Percentiles rank a stretch among this genome's conserved stretches.
Conservation (phyloP, 1,140 invertebrate genomes). For the Drosophila sechellia region DNA sequence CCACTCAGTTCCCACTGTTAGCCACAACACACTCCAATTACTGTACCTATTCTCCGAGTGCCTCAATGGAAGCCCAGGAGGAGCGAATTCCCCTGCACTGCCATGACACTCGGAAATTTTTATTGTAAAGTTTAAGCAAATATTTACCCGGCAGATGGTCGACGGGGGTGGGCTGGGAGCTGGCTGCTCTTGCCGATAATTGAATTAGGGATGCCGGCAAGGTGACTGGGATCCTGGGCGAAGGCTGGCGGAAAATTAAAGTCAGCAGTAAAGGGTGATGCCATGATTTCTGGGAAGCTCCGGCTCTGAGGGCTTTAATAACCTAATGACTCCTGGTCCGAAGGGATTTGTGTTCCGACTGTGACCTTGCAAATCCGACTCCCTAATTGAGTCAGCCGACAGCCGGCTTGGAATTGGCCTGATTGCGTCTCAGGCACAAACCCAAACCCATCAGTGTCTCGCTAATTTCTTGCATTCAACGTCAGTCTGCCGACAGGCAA, state of each 20-base stretch:
- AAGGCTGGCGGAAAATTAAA: conserved; percentile 34
- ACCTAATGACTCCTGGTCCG: conserved; percentile 47
- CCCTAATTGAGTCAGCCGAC: conserved; percentile 60
- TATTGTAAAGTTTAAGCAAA: conserved; percentile 61
- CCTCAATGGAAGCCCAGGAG: conserved; percentile 12
- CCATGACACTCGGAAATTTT: conserved; percentile 51
- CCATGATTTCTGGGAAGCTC: conserved; percentile 38
- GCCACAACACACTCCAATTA: conserved; percentile 37
- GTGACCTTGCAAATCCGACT: conserved; percentile 22
- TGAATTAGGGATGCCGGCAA: conserved; percentile 54
- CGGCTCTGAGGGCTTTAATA: conserved; percentile 48
- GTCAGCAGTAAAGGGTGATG: conserved; percentile 51
- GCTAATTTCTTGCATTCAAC: conserved; percentile 65
- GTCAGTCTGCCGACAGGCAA: neutral
- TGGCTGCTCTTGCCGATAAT: conserved; percentile 55
- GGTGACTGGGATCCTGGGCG: conserved; percentile 5
- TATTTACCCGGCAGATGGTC: conserved; percentile 56
- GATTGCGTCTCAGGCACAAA: conserved; percentile 46
- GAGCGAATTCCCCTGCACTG: conserved; percentile 27
- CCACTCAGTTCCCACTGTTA: conserved; percentile 16
- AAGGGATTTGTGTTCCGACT: conserved; percentile 37
- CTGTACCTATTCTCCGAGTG: conserved; percentile 15
- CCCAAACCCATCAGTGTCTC: conserved; percentile 26
- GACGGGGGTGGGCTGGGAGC: neutral
- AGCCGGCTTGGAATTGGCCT: conserved; percentile 35